Evolutionary conservation across 2,888 invertebrate species (phyloP).

Genomic region (Watsonalla binaria): DNA sequence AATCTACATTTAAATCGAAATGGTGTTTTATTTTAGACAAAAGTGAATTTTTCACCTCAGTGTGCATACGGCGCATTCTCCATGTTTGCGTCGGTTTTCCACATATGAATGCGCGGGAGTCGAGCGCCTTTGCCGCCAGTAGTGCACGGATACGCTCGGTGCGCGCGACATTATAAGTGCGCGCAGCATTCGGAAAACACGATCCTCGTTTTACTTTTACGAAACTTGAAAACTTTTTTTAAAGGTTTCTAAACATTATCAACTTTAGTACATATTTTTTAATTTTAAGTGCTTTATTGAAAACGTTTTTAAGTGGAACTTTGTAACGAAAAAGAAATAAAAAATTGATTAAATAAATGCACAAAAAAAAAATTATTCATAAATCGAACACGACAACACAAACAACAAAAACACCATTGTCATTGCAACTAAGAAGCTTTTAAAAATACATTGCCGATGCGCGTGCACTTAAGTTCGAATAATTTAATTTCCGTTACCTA

Average conservation of each 20-base stretch:
- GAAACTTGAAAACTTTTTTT: not conserved
- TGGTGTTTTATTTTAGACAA: too few species aligned
- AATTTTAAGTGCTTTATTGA: too few species aligned
- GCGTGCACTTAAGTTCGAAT: constrained; percentile 33
- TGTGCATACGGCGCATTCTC: constrained; percentile 29
- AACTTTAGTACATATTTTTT: too few species aligned
- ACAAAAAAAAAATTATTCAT: not conserved
- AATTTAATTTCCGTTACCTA: constrained; percentile 51
- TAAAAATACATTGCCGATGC: constrained; percentile 18
- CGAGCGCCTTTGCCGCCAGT: constrained; percentile 55
- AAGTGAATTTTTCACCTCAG: constrained; percentile 18
- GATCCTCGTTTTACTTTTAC: constrained; percentile 14
- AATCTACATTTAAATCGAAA: too few species aligned
- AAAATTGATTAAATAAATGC: too few species aligned
- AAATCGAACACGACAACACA: constrained; percentile 1
- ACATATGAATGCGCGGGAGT: constrained; percentile 54
- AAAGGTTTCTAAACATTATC: too few species aligned
- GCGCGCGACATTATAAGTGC: constrained; percentile 28
- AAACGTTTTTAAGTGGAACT: too few species aligned
- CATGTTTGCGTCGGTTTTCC: constrained; percentile 56
- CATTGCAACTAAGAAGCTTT: constrained; percentile 20
- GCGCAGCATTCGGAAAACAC: constrained; percentile 42
- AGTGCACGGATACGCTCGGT: constrained; percentile 59
- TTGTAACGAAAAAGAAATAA: too few species aligned
- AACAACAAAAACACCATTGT: not conserved